A percentile compares a stretch with the other conserved stretches of the same genome.
These are phyloP conservation scores for Mercenaria mercenaria DNA, from an alignment of 1,140 invertebrate species.

Conservation along the genomic window DNA sequence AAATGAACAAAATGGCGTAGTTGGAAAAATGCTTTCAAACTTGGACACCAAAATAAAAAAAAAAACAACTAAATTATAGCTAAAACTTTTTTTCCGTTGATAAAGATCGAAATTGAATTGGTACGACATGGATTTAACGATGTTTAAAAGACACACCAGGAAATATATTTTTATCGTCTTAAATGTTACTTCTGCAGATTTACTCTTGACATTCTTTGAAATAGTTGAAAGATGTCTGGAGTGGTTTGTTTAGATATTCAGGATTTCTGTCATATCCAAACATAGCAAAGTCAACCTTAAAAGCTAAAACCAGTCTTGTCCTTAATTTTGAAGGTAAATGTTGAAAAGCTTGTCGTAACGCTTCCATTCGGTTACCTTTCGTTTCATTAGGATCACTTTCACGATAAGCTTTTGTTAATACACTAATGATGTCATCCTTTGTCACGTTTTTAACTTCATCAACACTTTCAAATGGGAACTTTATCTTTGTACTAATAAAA, in stretches of 20 bases:
- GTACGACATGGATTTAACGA: too few relatives aligned
- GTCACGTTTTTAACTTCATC: neutral
- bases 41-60: too few relatives aligned
- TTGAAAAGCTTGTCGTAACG: conserved; percentile 3
- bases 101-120: too few relatives aligned
- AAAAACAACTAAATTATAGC: too few relatives aligned
- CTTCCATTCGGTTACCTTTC: conserved; percentile 29
- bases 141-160: too few relatives aligned
- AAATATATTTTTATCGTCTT: too few relatives aligned
- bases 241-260: neutral
- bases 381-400: neutral
- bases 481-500: neutral
- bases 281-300: conserved; percentile 30
- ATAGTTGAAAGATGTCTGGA: neutral
- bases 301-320: neutral
- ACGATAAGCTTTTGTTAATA: neutral
- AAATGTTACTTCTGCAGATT: too few relatives aligned
- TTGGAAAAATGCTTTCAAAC: too few relatives aligned
- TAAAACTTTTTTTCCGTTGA: too few relatives aligned
- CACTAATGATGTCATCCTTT: neutral
- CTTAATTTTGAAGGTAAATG: neutral
- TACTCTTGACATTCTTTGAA: neutral
- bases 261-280: conserved; percentile 24
- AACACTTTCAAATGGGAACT: conserved; percentile 4
- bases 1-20: too few relatives aligned